These are phyloP conservation scores for Xerus inauris DNA, from an alignment of 2,113 vertebrate species.

Conservation along the genomic window DNA sequence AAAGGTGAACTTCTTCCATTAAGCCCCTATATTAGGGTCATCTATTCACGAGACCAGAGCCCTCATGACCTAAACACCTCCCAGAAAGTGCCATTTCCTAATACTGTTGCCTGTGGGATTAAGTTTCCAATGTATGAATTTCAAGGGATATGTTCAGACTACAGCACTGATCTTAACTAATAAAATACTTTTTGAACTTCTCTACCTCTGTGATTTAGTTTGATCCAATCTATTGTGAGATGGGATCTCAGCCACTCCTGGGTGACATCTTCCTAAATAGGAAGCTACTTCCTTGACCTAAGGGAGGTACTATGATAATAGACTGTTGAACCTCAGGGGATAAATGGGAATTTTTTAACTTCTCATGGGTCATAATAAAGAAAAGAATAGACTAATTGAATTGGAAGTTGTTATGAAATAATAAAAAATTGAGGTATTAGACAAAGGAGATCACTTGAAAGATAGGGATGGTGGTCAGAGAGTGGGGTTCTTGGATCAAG, in stretches of 20 bases:
- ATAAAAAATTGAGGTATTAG: background rate
- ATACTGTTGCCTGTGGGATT: background rate
- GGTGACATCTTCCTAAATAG: background rate
- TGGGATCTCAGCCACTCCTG: background rate
- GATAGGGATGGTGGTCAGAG: background rate
- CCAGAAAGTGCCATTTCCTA: background rate
- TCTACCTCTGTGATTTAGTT: background rate
- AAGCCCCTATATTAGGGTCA: background rate
- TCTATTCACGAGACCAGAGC: background rate
- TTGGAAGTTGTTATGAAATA: background rate
- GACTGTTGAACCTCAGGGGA: background rate
- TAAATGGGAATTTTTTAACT: background rate
- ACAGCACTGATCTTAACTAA: background rate
- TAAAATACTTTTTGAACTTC: background rate
- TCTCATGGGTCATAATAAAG: background rate
- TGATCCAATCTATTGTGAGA: background rate
- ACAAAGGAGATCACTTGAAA: background rate
- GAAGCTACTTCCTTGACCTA: background rate
- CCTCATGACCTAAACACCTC: background rate
- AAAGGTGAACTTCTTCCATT: background rate
- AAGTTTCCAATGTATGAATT: background rate
- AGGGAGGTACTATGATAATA: background rate
- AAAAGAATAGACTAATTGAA: background rate
- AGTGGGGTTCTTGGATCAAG: background rate
- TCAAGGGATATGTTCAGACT: background rate